phyloP scores from a whole-genome alignment of 2,113 vertebrate species.

The Python bivittatus region DNA sequence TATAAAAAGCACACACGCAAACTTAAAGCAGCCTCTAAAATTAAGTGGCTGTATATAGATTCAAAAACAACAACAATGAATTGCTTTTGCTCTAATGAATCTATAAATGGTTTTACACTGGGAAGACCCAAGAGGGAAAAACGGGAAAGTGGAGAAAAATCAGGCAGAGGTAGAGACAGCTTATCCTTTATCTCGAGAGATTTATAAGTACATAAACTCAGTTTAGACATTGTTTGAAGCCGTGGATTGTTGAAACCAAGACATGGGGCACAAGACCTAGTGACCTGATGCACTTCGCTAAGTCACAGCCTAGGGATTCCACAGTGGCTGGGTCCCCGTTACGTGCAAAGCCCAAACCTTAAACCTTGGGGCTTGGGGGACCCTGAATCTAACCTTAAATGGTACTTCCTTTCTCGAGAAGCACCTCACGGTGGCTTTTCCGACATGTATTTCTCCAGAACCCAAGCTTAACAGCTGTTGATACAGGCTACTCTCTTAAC shows the following conservation, averaged over 20 bases:
- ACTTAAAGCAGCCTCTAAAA: background rate
- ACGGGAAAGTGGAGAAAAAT: background rate
- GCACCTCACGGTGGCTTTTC: too few relatives aligned
- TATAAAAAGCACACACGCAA: background rate
- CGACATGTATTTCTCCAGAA: too few relatives aligned
- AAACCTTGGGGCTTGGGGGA: too few relatives aligned
- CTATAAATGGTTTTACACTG: background rate
- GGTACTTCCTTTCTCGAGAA: too few relatives aligned
- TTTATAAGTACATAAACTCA: background rate
- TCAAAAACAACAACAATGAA: background rate
- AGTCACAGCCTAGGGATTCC: too few relatives aligned
- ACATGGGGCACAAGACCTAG: background rate
- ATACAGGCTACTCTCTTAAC: too few relatives aligned
- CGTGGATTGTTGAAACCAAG: background rate
- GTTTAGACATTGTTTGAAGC: background rate
- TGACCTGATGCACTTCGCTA: too few relatives aligned
- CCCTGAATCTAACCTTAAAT: too few relatives aligned
- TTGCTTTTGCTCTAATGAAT: background rate
- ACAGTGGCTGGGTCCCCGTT: too few relatives aligned
- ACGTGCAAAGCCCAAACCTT: too few relatives aligned
- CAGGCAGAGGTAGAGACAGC: background rate
- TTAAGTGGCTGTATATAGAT: background rate
- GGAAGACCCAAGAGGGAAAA: background rate
- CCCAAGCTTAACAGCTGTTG: too few relatives aligned
- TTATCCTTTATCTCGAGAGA: too few relatives aligned